A percentile compares a stretch with the other conserved stretches of the same genome.
Evolutionary conservation across 1,140 invertebrate genomes (phyloP).

Genomic region (Tetramorium parvispinum): DNA sequence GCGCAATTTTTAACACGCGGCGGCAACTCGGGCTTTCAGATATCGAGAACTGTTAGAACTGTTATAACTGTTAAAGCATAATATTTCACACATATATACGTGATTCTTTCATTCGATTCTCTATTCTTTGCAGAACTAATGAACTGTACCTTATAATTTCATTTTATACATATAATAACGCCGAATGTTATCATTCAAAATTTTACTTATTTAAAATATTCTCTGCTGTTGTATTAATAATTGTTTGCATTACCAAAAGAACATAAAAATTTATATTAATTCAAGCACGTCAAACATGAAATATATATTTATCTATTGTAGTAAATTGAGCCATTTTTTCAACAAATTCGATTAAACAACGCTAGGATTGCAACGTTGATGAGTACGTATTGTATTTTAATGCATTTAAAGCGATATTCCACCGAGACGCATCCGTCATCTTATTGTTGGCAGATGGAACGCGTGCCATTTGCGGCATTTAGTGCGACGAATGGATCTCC

Average conservation of each 20-base stretch:
- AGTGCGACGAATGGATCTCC: constrained; percentile 62
- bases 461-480: constrained; percentile 60
- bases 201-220: not conserved
- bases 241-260: not conserved
- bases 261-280: not conserved
- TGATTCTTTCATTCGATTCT: not conserved
- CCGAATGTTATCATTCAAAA: not conserved
- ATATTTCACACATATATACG: constrained; percentile 8
- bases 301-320: not conserved
- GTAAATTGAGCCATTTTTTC: not conserved
- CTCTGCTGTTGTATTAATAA: not conserved
- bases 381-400: not conserved
- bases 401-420: constrained; percentile 13
- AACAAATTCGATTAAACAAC: constrained; percentile 1
- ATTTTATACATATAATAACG: not conserved
- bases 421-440: constrained; percentile 64
- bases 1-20: constrained; percentile 36
- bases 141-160: not conserved
- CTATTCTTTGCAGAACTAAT: not conserved
- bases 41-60: not conserved
- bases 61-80: not conserved
- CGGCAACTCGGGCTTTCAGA: not conserved
- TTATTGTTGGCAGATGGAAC: constrained; percentile 64
- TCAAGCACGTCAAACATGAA: not conserved
- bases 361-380: not conserved